Evolutionary conservation across 2,797 vertebrate genomes (phyloP), one percentile per base, ranked within the genome.

Genomic region (Hemitrygon akajei): DNA sequence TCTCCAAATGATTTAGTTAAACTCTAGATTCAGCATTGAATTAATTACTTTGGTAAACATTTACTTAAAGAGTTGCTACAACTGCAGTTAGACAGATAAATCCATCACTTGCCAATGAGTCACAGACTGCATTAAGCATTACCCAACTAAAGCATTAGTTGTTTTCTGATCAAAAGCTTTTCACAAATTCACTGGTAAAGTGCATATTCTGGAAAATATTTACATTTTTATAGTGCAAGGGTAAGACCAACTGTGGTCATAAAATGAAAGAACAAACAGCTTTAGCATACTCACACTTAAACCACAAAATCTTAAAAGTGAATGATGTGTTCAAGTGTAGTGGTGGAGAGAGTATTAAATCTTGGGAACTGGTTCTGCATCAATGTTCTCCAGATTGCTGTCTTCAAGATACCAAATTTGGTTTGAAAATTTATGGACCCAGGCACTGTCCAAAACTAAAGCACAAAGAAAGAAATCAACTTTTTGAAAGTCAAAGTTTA

Each of bases 191-290:
- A 66, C 30, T 91, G 7, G 87, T 22, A 37, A 66, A 66, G 87
- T 91, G 66, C 34, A 66, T 63, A 91, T 91, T 91, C 16, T 91
- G n/a, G 66, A 34, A n/a, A 69, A 71, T 69, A 91, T 69, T 66
- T 91, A 91, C 63, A 91, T 71, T n/a, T 91, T 71, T 91, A 69
- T 18, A 11, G 63, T 60, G 18, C 34, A 69, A 34, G 86, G 91
- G 7, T 91, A 56, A 86, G 82, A 27, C 58, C 60, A 86, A 86
- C 14, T 86, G 87, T 37, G n/a, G 63, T 69, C 56, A 37, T 37
- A 91, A 69, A 63, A 91, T 69, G 66, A 69, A 69, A 91, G 18
- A 91, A 1, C 63, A 69, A 66, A 37, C 63, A 7, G 18, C 9
- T 37, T 69, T 71, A 7, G n/a, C 56, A 87, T 1, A n/a, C 58